These are phyloP conservation scores for Anadara kagoshimensis DNA, from an alignment of 1,140 invertebrate genomes.

Conservation along the genomic window DNA sequence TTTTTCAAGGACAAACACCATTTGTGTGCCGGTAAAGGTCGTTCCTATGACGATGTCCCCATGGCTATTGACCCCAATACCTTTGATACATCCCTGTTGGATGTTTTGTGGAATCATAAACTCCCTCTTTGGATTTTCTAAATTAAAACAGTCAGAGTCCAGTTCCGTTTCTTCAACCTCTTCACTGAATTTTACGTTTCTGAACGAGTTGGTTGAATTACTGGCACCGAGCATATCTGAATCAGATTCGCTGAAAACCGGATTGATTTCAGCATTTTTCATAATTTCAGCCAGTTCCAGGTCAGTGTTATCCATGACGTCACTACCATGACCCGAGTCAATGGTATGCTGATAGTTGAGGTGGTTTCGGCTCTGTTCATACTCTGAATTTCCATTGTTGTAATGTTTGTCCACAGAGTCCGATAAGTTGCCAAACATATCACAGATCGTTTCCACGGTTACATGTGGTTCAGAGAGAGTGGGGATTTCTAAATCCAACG, in stretches of 20 bases:
- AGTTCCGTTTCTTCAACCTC: constrained; percentile 43
- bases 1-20: constrained; percentile 64
- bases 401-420: background rate
- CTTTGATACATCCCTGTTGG: constrained; percentile 61
- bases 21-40: constrained; percentile 46
- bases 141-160: constrained; percentile 50
- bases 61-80: constrained; percentile 57
- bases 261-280: constrained; percentile 19
- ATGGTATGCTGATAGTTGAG: constrained; percentile 29
- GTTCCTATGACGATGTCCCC: constrained; percentile 66
- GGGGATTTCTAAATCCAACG: constrained; percentile 39
- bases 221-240: constrained; percentile 52
- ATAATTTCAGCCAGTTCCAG: constrained; percentile 39
- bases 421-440: constrained; percentile 62
- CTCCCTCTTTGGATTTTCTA: constrained; percentile 54
- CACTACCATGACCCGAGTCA: constrained; percentile 41
- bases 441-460: constrained; percentile 62
- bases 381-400: constrained; percentile 4
- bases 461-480: constrained; percentile 57
- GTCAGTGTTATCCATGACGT: constrained; percentile 44
- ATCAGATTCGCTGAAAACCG: constrained; percentile 26
- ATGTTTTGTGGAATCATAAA: constrained; percentile 54
- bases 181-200: constrained; percentile 50
- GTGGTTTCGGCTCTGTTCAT: background rate
- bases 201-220: constrained; percentile 46